Evolutionary conservation across 2,797 vertebrate species (phyloP).

Genomic region (Rhabdophis nuchalis): DNA sequence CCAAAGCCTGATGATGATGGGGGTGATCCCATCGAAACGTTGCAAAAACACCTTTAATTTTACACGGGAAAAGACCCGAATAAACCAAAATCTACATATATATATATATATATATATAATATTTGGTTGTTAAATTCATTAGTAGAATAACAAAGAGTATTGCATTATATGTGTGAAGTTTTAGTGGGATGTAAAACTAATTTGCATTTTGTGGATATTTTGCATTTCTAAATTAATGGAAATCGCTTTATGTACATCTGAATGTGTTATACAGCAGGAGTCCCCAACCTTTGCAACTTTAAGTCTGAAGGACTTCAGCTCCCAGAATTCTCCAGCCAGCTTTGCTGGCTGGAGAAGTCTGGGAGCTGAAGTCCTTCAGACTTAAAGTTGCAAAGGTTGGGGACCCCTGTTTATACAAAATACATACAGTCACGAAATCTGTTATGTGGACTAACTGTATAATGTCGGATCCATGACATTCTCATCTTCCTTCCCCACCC

Average conservation of each 20-base stretch:
- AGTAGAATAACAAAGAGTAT: neutral
- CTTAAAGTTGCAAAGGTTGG: no score
- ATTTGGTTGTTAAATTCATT: neutral
- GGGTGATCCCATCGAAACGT: no score
- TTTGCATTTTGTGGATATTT: neutral
- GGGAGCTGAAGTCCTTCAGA: no score
- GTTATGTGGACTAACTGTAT: neutral
- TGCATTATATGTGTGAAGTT: neutral
- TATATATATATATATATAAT: neutral
- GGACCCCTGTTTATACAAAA: neutral
- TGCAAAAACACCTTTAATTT: no score
- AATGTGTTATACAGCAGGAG: neutral
- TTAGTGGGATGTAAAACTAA: neutral
- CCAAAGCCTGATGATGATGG: no score
- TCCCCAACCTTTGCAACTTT: no score
- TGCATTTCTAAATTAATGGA: neutral
- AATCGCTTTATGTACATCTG: neutral
- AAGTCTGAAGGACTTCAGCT: no score
- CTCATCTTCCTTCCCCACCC: accelerated
- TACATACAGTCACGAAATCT: neutral
- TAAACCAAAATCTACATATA: no score
- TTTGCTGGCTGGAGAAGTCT: no score
- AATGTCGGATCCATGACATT: neutral
- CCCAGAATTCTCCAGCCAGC: no score
- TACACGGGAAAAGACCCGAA: no score